Base-by-base conservation (phyloP, 2,113 vertebrate species). In the Hepsetus odoe region DNA sequence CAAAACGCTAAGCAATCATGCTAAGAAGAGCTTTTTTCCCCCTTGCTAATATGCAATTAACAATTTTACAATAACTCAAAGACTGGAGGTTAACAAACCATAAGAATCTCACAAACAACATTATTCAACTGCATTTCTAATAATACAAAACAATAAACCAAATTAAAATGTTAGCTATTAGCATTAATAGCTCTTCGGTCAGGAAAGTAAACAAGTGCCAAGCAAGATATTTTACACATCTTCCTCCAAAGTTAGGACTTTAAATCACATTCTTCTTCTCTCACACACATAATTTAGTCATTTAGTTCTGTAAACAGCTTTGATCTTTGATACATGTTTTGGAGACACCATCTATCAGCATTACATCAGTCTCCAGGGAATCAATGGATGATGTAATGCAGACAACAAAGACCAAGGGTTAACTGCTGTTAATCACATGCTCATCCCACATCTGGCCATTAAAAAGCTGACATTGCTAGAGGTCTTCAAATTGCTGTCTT, bases 401-500 rank as follows among this genome's bases (percentile, higher is more conserved):
- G 64, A 73, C 81, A 18, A 79, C 18, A 77, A 10, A 51, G n/a
- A 14, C 55, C 85, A 85, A 77, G 84, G 84, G 90, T 89, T 91
- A 92, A 89, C 56, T 13, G 49, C 70, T 79, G 76, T 65, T 80
- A 80, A 84, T 86, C 55, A 77, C 46, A 53, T 80, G 71, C 79
- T 51, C 66, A 30, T 53, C 49, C 26, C n/a, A 71, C 74, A 78
- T 42, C 46, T 42, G 79, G 26, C 69, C 68, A 40, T 46, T 76
- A 88, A 77, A 84, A 88, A 88, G 92, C 87, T 91, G 92, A 91
- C 88, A 74, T 86, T 87, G 88, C 86, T 38, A 87, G 12, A 72
- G 75, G 70, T 86, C 81, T 80, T 67, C 79, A 85, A 76, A 85
- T 69, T 85, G 80, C 85, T 84, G 87, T 89, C 86, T 87, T 86